phyloP scores from a whole-genome alignment of 2,113 vertebrate species.

The Salminus brasiliensis region DNA sequence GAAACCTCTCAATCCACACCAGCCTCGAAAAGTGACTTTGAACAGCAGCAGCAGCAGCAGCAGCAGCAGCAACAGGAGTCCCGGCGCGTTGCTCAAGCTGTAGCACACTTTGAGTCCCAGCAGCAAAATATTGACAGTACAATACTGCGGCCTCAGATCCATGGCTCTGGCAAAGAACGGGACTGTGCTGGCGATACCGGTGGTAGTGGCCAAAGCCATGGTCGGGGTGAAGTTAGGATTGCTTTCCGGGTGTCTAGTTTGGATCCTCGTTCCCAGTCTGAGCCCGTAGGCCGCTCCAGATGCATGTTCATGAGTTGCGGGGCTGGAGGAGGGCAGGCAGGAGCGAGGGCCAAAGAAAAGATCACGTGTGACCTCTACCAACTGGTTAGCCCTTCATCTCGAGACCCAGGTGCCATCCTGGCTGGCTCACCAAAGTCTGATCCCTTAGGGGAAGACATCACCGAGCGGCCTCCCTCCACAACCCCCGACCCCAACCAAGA shows the following conservation, averaged over 20 bases:
- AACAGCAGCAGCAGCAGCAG: slow-evolving; percentile 63
- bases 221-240: slow-evolving; percentile 86
- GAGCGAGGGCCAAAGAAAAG: slow-evolving; percentile 86
- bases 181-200: slow-evolving; percentile 48
- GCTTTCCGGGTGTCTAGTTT: slow-evolving; percentile 91
- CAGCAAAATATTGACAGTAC: slow-evolving; percentile 72
- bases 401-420: slow-evolving; percentile 81
- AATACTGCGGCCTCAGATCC: slow-evolving; percentile 55
- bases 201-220: slow-evolving; percentile 60
- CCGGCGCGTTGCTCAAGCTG: slow-evolving; percentile 85
- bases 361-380: slow-evolving; percentile 97
- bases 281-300: slow-evolving; percentile 72
- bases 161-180: slow-evolving; percentile 43
- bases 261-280: slow-evolving; percentile 74
- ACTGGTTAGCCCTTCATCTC: slow-evolving; percentile 85
- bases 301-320: slow-evolving; percentile 86
- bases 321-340: slow-evolving; percentile 69
- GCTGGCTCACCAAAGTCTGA: slow-evolving; percentile 76
- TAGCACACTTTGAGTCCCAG: slow-evolving; percentile 89
- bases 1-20: slow-evolving; percentile 62
- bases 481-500: slow-evolving; percentile 56
- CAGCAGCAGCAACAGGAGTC: slow-evolving; percentile 79
- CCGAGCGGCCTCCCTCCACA: slow-evolving; percentile 65
- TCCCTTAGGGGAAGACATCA: slow-evolving; percentile 51
- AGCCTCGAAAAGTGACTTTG: slow-evolving; percentile 53